Evolutionary conservation across 2,113 vertebrate species (phyloP).

Genomic region (Sialia sialis): DNA sequence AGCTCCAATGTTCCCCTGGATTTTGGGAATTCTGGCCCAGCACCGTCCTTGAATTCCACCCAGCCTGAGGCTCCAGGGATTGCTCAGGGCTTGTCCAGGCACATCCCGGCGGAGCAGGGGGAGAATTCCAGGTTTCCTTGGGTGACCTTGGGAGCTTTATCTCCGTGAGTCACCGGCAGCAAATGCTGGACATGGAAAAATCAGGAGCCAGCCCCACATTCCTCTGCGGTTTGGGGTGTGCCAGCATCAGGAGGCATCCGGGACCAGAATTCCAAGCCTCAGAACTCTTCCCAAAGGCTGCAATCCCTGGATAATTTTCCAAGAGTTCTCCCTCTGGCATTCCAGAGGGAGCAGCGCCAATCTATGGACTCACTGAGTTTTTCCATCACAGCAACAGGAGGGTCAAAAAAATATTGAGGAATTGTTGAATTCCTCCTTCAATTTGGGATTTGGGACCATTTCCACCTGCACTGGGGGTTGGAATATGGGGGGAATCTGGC

Average conservation of each 20-base stretch:
- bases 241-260: neutral
- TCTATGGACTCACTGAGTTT: fast-evolving
- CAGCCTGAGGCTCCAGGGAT: neutral
- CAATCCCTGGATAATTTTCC: neutral
- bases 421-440: neutral
- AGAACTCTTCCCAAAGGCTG: neutral
- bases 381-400: neutral
- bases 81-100: neutral
- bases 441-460: fast-evolving
- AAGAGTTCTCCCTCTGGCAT: neutral
- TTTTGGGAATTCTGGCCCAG: neutral
- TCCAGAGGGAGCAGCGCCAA: neutral
- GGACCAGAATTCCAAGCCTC: neutral
- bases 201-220: neutral
- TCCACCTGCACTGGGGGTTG: neutral
- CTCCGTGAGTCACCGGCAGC: neutral
- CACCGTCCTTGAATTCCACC: neutral
- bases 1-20: neutral
- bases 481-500: neutral
- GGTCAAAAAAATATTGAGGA: neutral
- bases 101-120: neutral
- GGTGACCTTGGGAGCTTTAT: neutral
- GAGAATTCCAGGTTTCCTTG: neutral
- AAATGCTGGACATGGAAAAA: neutral
- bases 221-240: neutral